phyloP scores from a whole-genome alignment of 1,140 invertebrate species.

The Brachionus calyciflorus region DNA sequence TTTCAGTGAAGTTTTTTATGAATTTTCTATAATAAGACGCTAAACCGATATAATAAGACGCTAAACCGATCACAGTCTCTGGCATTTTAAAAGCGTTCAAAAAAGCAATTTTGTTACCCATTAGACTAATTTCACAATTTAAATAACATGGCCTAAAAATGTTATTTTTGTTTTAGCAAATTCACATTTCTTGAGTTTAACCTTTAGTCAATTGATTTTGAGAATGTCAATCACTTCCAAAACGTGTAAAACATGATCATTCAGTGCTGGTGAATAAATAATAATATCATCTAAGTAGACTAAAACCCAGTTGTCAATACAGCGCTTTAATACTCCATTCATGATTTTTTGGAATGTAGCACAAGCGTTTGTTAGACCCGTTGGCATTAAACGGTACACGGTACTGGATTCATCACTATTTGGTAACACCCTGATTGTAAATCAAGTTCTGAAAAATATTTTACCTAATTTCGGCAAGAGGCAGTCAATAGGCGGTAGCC shows the following conservation, averaged over 20 bases:
- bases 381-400: constrained; percentile 47
- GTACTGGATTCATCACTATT: background rate
- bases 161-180: constrained; percentile 55
- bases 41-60: too few relatives aligned
- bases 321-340: background rate
- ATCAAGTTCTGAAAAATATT: constrained; percentile 9
- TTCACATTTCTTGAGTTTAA: constrained; percentile 59
- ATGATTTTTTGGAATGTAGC: background rate
- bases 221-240: background rate
- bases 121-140: too few relatives aligned
- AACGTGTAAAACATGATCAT: background rate
- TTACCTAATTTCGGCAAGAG: background rate
- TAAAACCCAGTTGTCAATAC: background rate
- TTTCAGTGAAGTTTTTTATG: too few relatives aligned
- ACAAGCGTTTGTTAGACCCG: constrained; percentile 48
- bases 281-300: constrained; percentile 24
- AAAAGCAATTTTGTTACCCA: too few relatives aligned
- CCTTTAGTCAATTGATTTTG: constrained; percentile 53
- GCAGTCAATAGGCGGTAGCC: background rate
- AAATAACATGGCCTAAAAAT: constrained; percentile 59
- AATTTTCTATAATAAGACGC: too few relatives aligned
- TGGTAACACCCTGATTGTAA: background rate
- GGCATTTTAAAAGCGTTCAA: too few relatives aligned
- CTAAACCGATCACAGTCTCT: too few relatives aligned
- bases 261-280: background rate